A percentile compares a stretch with the other conserved stretches of the same genome.
phyloP scores from a whole-genome alignment of 1,140 invertebrate species.

The Pemphigus obesinymphae region DNA sequence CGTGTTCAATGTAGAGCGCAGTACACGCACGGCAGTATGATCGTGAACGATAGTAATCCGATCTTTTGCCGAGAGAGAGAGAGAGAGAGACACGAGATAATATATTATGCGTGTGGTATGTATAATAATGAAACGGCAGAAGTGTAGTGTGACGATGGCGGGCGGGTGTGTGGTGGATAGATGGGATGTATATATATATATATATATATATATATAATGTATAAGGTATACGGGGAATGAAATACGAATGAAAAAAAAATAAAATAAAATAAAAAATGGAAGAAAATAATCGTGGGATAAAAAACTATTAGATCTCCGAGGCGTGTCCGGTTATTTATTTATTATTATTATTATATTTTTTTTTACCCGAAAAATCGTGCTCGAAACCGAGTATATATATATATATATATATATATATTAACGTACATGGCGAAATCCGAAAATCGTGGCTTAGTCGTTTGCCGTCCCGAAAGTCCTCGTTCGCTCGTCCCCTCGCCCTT shows the following conservation, averaged over 20 bases:
- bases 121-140: not conserved
- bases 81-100: not conserved
- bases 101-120: not conserved
- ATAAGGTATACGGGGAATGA: not conserved
- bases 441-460: slow-evolving; percentile 19
- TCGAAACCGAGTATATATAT: not conserved
- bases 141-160: not conserved
- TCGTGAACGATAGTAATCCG: too few relatives aligned
- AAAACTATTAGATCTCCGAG: slow-evolving; percentile 19
- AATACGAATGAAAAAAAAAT: not conserved
- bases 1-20: not conserved
- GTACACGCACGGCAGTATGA: not conserved
- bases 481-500: not conserved
- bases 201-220: too few relatives aligned
- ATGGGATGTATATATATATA: not conserved
- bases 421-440: slow-evolving; percentile 7
- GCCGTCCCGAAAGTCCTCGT: not conserved
- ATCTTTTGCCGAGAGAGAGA: not conserved
- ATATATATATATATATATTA: not conserved
- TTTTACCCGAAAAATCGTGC: not conserved
- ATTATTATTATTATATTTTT: not conserved
- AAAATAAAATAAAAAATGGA: not conserved
- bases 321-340: slow-evolving; percentile 14
- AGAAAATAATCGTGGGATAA: slow-evolving; percentile 26
- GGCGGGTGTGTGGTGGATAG: not conserved